Conservation (phyloP, 2,888 invertebrate species). For the Archips xylosteana region DNA sequence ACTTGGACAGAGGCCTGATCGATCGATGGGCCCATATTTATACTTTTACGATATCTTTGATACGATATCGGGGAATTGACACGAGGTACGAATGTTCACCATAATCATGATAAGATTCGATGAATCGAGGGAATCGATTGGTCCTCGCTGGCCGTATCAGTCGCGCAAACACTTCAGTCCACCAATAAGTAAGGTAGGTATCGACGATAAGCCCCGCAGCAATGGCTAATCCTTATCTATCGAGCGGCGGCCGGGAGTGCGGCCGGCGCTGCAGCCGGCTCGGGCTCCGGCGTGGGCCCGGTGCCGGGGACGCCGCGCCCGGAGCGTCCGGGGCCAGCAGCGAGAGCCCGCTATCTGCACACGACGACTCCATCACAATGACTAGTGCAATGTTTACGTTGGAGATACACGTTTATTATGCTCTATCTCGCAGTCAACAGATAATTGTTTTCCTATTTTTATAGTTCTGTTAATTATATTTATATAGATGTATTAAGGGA, state of each 20-base stretch:
- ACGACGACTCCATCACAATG: constrained; percentile 63
- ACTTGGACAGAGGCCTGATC: constrained; percentile 83
- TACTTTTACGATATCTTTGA: constrained; percentile 84
- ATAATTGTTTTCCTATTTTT: constrained; percentile 30
- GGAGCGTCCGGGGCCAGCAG: constrained; percentile 62
- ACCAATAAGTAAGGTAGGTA: constrained; percentile 75
- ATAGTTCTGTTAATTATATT: neutral
- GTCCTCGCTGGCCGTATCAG: constrained; percentile 72
- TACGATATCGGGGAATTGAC: constrained; percentile 80
- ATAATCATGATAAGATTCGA: constrained; percentile 81
- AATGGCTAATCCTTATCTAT: constrained; percentile 42
- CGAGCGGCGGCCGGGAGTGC: constrained; percentile 43
- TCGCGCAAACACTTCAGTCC: constrained; percentile 80
- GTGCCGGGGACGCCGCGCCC: constrained; percentile 47
- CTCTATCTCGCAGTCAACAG: constrained; percentile 57
- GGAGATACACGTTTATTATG: constrained; percentile 81
- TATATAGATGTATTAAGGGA: neutral
- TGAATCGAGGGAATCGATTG: constrained; percentile 78
- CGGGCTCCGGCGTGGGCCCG: constrained; percentile 37
- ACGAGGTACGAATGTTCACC: constrained; percentile 80
- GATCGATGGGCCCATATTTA: constrained; percentile 85
- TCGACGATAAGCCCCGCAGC: constrained; percentile 66
- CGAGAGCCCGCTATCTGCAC: constrained; percentile 68
- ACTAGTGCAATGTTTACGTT: constrained; percentile 72
- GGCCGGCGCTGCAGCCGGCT: constrained; percentile 5